Evolutionary conservation across 2,888 invertebrate species (phyloP).

Genomic region (Saturnia pavonia): DNA sequence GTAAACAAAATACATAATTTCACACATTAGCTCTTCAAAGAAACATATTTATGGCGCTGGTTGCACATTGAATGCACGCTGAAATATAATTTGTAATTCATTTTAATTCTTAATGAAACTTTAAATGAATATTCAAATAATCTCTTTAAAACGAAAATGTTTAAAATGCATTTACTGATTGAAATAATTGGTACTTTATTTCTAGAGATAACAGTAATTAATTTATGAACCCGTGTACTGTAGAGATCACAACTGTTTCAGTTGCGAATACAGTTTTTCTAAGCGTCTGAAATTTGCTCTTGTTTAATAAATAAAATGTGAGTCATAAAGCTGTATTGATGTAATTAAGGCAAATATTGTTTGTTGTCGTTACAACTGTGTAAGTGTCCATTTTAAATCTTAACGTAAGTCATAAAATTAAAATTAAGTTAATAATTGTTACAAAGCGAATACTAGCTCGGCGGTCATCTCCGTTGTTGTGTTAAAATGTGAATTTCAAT

Average conservation of each 20-base stretch:
- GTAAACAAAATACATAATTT: too few species aligned
- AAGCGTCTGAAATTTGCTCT: background rate
- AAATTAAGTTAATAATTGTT: background rate
- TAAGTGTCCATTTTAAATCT: background rate
- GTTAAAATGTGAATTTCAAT: background rate
- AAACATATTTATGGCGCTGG: background rate
- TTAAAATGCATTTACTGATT: background rate
- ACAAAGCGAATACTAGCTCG: background rate
- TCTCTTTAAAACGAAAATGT: background rate
- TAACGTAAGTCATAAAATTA: background rate
- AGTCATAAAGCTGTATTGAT: background rate
- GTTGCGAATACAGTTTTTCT: background rate
- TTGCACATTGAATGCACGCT: background rate
- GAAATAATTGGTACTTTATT: background rate
- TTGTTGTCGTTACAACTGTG: background rate
- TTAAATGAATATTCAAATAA: background rate
- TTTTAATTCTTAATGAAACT: background rate
- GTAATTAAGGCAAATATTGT: background rate
- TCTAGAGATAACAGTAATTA: background rate
- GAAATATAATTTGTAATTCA: too few species aligned
- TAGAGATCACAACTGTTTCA: background rate
- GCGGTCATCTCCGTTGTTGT: background rate
- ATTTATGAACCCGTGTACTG: background rate
- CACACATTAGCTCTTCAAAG: background rate
- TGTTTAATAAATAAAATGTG: background rate